Conservation (phyloP, 2,113 vertebrate species). For the Hystrix cristata region DNA sequence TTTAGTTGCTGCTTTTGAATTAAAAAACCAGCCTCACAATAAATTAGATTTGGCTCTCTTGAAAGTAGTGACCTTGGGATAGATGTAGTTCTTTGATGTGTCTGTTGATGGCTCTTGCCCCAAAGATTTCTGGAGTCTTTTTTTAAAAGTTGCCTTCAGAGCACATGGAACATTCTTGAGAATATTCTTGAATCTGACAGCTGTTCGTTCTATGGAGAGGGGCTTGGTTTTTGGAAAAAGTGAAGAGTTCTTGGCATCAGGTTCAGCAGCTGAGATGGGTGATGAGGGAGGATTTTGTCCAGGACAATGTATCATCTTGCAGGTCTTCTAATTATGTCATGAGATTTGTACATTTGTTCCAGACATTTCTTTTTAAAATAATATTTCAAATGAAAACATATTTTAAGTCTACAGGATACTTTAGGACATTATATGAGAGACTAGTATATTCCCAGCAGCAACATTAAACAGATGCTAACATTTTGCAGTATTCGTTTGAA, state of each 20-base stretch:
- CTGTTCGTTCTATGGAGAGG: background rate
- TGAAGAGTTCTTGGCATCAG: background rate
- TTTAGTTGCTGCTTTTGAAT: conserved; percentile 32
- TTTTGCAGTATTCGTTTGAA: background rate
- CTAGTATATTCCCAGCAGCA: background rate
- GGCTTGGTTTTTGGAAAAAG: conserved; percentile 15
- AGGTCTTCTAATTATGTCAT: background rate
- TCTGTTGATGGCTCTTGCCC: background rate
- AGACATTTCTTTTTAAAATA: conserved; percentile 53
- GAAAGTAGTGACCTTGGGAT: conserved; percentile 55
- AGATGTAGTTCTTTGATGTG: conserved; percentile 55
- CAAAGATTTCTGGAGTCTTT: conserved; percentile 38
- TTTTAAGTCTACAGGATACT: background rate
- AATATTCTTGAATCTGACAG: conserved; percentile 17
- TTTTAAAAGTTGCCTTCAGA: conserved; percentile 53
- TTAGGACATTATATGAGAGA: background rate
- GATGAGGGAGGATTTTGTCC: background rate
- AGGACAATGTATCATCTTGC: background rate
- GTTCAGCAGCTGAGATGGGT: background rate
- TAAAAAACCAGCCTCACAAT: conserved; percentile 34
- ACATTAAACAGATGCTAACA: background rate
- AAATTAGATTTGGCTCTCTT: conserved; percentile 64
- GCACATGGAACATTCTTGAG: background rate
- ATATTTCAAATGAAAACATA: background rate
- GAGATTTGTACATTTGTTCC: background rate